Base-by-base conservation (phyloP, 2,113 vertebrate species). In the Cettia cetti region DNA sequence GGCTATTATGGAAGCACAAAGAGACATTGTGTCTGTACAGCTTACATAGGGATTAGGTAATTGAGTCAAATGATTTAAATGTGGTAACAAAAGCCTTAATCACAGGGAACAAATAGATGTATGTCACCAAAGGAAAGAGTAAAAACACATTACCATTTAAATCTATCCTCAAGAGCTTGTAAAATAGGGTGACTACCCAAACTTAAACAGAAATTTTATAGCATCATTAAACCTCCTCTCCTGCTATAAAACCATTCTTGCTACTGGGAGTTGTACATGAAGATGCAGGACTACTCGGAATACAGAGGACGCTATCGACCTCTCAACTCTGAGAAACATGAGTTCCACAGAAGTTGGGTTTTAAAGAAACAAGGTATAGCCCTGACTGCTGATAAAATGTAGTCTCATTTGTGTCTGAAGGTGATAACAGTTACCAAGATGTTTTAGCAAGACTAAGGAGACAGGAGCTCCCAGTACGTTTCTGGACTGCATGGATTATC, bases 31-130 rank as follows among this genome's bases (percentile, higher is more conserved):
- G 21, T 69, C 59, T 7, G 0, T 39, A 60, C 7, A 19, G 39
- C 35, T 96, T 83, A 92, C 35, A 63, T 0, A 70, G 39, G 50
- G 82, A 88, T 93, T 95, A 96, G 63, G 56, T 91, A 95, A 93
- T 80, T 70, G 47, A 94, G 24, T 90, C 42, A 89, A 89, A 92
- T 74, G 5, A 95, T 83, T 95, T 83, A 83, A 90, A 74, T 31
- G 21, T 59, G 27, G 68, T 49, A 94, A 93, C 85, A 86, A 69
- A 81, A 89, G 88, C 45, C 45, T 71, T 75, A 95, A 94, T 85
- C 59, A 90, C 10, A 80, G 13, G 35, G 54, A 93, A 80, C 4
- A 3, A 85, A 80, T 5, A 74, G 12, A 82, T 28, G 17, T 39
- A 42, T 45, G n/a, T 80, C 70, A 82, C 65, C 40, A 74, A 88